phyloP scores from a whole-genome alignment of 1,140 invertebrate species.

The Drosophila bifasciata region DNA sequence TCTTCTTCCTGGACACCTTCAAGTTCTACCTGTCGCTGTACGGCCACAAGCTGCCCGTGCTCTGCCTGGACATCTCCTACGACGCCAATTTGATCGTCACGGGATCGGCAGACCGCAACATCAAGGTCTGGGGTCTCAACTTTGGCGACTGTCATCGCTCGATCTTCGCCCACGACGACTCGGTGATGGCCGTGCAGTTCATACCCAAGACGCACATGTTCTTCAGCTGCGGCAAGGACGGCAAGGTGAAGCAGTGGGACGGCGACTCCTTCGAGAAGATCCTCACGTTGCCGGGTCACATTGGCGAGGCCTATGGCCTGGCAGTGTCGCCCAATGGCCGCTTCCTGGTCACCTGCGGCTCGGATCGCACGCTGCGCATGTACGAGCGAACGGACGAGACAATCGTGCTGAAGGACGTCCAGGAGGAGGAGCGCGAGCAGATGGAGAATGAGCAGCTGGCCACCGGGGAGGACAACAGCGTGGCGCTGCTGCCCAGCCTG shows the following conservation, averaged over 20 bases:
- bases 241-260: conserved; percentile 98
- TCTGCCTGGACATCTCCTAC: conserved; percentile 96
- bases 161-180: conserved; percentile 96
- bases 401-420: conserved; percentile 95
- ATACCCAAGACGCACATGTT: conserved; percentile 96
- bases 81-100: conserved; percentile 96
- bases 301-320: conserved; percentile 91
- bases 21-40: conserved; percentile 99
- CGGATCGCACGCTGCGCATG: conserved; percentile 94
- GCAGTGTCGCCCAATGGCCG: conserved; percentile 92
- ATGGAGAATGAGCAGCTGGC: conserved; percentile 89
- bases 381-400: conserved; percentile 95
- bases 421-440: conserved; percentile 92
- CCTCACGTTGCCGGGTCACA: conserved; percentile 92
- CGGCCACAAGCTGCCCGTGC: conserved; percentile 97
- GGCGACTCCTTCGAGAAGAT: conserved; percentile 96
- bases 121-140: conserved; percentile 99
- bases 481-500: conserved; percentile 89
- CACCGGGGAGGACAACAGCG: conserved; percentile 88
- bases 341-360: conserved; percentile 92
- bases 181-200: conserved; percentile 94
- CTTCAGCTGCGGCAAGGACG: conserved; percentile 97
- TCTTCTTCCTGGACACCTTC: conserved; percentile 97
- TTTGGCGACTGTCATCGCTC: conserved; percentile 98
- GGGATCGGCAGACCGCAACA: conserved; percentile 96